Base-by-base conservation (phyloP, 1,140 invertebrate genomes). In the Saccostrea glomerata region DNA sequence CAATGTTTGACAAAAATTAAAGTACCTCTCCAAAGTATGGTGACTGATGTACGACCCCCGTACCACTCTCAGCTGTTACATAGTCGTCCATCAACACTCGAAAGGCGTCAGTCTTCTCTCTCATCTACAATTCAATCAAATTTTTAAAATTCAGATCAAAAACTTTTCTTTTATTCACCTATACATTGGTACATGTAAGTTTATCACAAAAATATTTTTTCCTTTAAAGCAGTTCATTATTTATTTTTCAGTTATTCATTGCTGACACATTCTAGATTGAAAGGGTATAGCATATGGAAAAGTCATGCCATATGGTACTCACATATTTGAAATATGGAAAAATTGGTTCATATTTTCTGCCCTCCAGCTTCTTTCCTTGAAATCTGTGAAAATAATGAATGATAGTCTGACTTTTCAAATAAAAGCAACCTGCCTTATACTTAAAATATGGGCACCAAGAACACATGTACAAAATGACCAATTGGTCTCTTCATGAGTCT, bases 21-120 rank as follows among this genome's bases (percentile, higher is more conserved):
- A 83, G 84, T 93, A 96, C 96, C 94, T 99, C 99, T 92, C 99
- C 99, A 96, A 99, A 99, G 95, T 99, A 99, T 15, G 99, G 98
- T 0, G 99, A 98, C 95, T 99, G 98, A 95, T 99, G 99, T 40
- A 99, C 99, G 92, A 99, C 96, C n/a, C 99, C 99, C 12, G 99
- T 99, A 96, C 99, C 99, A 92, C 97, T 97, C 91, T 99, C 99
- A 89, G 98, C 97, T 12, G 98, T 99, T 0, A 99, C 99, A 96
- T 99, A 99, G 13, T 95, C 96, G 95, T 99, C 99, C 88, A 96
- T 96, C 13, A 99, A 94, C 0, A 99, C 97, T 91, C 96, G 95
- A 95, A 98, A 99, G 11, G 98, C 98, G 70, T 97, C 97, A 54
- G 96, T 96, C 86, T 91, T 90, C 90, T 96, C 94, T 89, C 95